These are phyloP conservation scores for Esperia sulphurella DNA, from an alignment of 2,888 invertebrate genomes.

Conservation along the genomic window DNA sequence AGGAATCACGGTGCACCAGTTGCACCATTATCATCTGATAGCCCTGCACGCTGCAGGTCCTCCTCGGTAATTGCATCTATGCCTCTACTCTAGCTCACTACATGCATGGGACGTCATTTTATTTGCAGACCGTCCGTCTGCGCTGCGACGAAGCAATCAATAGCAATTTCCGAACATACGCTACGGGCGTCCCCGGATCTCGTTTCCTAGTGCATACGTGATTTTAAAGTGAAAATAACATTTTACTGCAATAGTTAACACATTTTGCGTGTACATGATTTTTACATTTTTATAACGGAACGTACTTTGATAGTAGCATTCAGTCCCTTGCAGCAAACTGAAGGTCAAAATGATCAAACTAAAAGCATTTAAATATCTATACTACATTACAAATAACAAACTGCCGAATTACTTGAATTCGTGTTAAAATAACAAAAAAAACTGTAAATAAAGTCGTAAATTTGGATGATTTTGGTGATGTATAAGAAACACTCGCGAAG, in stretches of 20 bases:
- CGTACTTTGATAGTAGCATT: too few relatives aligned
- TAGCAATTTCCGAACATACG: slow-evolving; percentile 65
- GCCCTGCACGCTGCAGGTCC: slow-evolving; percentile 9
- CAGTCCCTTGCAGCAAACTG: too few relatives aligned
- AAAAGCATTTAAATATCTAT: too few relatives aligned
- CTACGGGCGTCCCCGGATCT: not conserved
- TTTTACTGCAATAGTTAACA: not conserved
- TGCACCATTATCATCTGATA: slow-evolving; percentile 3
- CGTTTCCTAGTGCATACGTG: not conserved
- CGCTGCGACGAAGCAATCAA: slow-evolving; percentile 47
- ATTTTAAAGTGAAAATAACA: not conserved
- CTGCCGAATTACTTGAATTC: not conserved
- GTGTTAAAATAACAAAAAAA: not conserved
- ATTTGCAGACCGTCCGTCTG: slow-evolving; percentile 31
- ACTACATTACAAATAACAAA: too few relatives aligned
- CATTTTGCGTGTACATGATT: not conserved
- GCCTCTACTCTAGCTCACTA: slow-evolving; percentile 15
- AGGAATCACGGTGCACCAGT: not conserved
- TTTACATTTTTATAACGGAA: too few relatives aligned
- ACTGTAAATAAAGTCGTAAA: slow-evolving; percentile 4
- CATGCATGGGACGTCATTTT: slow-evolving; percentile 29
- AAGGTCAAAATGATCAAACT: too few relatives aligned
- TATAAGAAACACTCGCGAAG: slow-evolving; percentile 37
- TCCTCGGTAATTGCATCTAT: slow-evolving; percentile 42
- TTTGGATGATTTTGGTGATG: slow-evolving; percentile 30